Conservation (phyloP, 1,140 invertebrate species). For the Drosophila leontia region DNA sequence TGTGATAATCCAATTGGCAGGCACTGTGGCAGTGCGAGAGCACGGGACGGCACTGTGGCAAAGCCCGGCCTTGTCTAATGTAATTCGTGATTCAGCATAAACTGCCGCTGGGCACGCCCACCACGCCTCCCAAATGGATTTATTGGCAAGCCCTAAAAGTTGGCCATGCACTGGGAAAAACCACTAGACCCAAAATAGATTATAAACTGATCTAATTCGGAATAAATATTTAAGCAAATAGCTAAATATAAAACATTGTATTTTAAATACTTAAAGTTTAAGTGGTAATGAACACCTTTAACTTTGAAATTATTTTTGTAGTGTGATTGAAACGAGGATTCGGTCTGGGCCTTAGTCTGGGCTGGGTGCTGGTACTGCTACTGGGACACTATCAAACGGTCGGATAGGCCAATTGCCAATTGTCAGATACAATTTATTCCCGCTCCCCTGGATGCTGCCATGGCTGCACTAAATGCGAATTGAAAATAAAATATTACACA, state of each 20-base stretch:
- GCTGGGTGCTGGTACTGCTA: conserved; percentile 38
- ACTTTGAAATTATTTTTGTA: not conserved
- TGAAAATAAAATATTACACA: conserved; percentile 83
- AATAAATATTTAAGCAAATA: not conserved
- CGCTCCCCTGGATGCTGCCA: conserved; percentile 75
- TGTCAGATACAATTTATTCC: conserved; percentile 84
- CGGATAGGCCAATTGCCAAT: conserved; percentile 83
- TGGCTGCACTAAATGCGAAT: conserved; percentile 82
- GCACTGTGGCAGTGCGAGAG: conserved; percentile 20
- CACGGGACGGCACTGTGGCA: conserved; percentile 16
- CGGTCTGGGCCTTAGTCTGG: no score
- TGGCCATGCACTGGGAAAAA: conserved; percentile 14
- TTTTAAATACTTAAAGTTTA: no score
- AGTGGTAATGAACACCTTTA: not conserved
- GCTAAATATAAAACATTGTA: not conserved
- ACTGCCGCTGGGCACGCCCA: conserved; percentile 49
- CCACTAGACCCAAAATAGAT: no score
- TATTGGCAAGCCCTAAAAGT: conserved; percentile 55
- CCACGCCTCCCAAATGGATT: conserved; percentile 40
- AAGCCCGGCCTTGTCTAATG: conserved; percentile 70
- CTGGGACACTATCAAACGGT: conserved; percentile 75
- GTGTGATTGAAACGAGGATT: conserved; percentile 6
- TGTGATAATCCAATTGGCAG: conserved; percentile 80
- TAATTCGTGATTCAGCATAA: conserved; percentile 84
- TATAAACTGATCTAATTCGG: not conserved